Evolutionary conservation across 2,888 invertebrate genomes (phyloP).

Genomic region (Digitonthophagus gazella): DNA sequence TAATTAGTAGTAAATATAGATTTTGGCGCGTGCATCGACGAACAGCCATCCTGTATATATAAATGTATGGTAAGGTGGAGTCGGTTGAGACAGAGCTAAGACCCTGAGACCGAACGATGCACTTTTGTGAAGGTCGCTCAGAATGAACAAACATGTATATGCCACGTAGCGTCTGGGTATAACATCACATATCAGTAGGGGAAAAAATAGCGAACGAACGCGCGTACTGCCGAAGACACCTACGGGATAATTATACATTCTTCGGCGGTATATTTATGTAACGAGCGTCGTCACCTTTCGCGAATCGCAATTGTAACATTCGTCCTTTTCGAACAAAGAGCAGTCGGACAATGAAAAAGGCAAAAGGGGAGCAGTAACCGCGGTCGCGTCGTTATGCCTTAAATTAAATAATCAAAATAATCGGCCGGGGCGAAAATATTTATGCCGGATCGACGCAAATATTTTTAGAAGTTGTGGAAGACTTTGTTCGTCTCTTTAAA

Average conservation of each 20-base stretch:
- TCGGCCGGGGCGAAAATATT: background rate
- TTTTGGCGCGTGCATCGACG: too few relatives aligned
- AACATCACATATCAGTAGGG: slow-evolving; percentile 21
- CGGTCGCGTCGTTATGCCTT: background rate
- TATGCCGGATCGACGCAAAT: background rate
- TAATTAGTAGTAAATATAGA: too few relatives aligned
- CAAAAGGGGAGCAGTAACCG: background rate
- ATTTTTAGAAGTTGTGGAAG: background rate
- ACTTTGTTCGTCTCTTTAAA: background rate
- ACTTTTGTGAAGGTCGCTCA: slow-evolving; percentile 51
- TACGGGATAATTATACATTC: slow-evolving; percentile 5
- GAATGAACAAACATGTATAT: slow-evolving; percentile 47
- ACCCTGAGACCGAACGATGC: slow-evolving; percentile 52
- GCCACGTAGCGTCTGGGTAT: slow-evolving; percentile 22
- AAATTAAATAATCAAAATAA: background rate
- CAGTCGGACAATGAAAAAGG: background rate
- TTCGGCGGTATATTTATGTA: slow-evolving; percentile 11
- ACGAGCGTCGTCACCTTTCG: background rate
- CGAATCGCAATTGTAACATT: background rate
- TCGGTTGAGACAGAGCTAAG: slow-evolving; percentile 32
- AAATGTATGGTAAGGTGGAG: slow-evolving; percentile 9
- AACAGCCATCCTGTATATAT: too few relatives aligned
- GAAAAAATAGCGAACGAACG: slow-evolving; percentile 22
- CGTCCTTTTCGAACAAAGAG: background rate
- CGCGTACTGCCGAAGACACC: background rate